phyloP scores from a whole-genome alignment of 2,113 vertebrate species.

The Thunnus thynnus region DNA sequence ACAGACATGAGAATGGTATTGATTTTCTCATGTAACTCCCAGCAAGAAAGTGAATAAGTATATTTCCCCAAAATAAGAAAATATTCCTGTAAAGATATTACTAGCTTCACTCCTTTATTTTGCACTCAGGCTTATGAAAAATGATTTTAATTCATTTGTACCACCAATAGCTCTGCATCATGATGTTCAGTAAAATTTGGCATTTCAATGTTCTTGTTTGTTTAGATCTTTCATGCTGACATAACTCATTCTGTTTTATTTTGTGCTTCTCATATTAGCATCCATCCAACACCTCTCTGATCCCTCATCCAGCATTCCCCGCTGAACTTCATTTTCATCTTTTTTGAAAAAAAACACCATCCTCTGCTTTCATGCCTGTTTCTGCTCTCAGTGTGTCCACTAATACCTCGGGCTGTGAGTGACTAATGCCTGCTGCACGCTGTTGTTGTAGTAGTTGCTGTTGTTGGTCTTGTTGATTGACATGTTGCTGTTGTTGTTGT shows the following conservation, averaged over 20 bases:
- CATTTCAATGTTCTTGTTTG: not conserved
- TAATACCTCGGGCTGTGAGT: constrained; percentile 11
- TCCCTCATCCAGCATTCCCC: not conserved
- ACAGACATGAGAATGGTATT: no score
- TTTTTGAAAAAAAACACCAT: not conserved
- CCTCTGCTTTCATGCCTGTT: not conserved
- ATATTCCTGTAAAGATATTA: not conserved
- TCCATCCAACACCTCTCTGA: constrained; percentile 1
- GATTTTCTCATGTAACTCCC: no score
- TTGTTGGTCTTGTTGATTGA: constrained; percentile 69
- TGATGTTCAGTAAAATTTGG: not conserved
- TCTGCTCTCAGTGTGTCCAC: constrained; percentile 26
- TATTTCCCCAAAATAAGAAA: no score
- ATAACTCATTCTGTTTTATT: constrained; percentile 10
- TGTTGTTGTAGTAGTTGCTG: constrained; percentile 45
- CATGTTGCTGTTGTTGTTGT: constrained; percentile 71
- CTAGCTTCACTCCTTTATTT: not conserved
- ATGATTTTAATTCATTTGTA: not conserved
- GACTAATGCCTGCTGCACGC: constrained; percentile 45
- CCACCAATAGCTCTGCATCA: not conserved
- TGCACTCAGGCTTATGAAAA: not conserved
- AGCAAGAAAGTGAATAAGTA: no score
- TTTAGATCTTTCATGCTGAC: constrained; percentile 14
- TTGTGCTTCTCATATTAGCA: not conserved
- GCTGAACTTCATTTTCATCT: not conserved